A percentile compares a stretch with the other conserved stretches of the same genome.
Evolutionary conservation across 2,113 vertebrate genomes (phyloP).

Genomic region (Entomyzon cyanotis): DNA sequence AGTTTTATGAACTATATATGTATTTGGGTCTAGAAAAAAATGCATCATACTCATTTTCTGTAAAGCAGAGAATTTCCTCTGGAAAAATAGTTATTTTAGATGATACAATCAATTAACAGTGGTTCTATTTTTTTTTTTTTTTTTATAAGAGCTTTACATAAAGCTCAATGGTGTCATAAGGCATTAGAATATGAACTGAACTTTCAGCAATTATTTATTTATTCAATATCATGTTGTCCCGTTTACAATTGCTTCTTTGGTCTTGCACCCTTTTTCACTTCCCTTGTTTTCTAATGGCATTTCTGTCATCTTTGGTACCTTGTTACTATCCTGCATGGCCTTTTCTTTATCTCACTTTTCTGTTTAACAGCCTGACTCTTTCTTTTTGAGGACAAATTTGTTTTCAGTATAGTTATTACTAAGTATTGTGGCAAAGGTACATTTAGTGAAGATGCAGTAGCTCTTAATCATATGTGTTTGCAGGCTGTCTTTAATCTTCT

Average conservation of each 20-base stretch:
- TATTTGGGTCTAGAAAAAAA: background rate
- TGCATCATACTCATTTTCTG: background rate
- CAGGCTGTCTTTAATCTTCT: background rate
- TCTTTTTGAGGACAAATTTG: background rate
- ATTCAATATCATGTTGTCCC: background rate
- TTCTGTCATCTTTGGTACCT: background rate
- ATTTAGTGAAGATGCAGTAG: background rate
- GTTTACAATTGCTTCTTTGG: background rate
- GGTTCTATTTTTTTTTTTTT: background rate
- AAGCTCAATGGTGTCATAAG: background rate
- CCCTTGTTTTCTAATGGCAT: background rate
- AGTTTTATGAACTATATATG: background rate
- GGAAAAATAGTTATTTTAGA: background rate
- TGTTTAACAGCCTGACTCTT: background rate
- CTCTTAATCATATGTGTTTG: background rate
- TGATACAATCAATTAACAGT: background rate
- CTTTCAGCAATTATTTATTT: background rate
- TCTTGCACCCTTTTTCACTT: background rate
- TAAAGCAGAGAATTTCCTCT: background rate
- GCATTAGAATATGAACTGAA: background rate
- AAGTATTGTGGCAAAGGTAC: background rate
- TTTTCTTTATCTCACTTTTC: background rate
- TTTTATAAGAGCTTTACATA: background rate
- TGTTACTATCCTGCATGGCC: background rate
- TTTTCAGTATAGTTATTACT: background rate